Percentiles rank a stretch among this genome's conserved stretches.
These are phyloP conservation scores for Sardinella longiceps DNA, from an alignment of 2,797 vertebrate species.

Conservation along the genomic window DNA sequence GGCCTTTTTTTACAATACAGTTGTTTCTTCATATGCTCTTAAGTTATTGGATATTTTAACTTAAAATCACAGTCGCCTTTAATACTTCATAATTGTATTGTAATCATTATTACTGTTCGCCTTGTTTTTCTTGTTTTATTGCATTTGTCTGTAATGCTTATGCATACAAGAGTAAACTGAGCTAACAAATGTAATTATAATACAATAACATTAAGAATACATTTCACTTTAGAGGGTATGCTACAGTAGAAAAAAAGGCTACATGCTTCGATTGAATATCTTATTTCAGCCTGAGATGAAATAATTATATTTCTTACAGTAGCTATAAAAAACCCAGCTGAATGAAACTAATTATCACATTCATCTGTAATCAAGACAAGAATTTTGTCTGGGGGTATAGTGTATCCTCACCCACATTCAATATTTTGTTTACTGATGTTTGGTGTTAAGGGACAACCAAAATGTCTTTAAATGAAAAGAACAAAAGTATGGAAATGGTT, in stretches of 20 bases:
- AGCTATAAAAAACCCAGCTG: not conserved
- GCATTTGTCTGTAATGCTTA: too few relatives aligned
- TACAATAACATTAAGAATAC: too few relatives aligned
- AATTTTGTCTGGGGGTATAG: slow-evolving; percentile 35
- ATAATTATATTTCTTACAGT: slow-evolving; percentile 7
- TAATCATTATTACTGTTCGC: too few relatives aligned
- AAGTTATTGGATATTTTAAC: too few relatives aligned
- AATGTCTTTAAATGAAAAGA: slow-evolving; percentile 45
- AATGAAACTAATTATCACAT: slow-evolving; percentile 43
- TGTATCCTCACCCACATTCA: slow-evolving; percentile 40
- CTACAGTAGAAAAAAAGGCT: too few relatives aligned
- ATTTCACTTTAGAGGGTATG: not conserved
- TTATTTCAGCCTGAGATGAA: slow-evolving; percentile 4
- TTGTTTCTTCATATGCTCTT: too few relatives aligned
- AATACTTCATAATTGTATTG: not conserved
- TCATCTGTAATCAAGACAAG: slow-evolving; percentile 40
- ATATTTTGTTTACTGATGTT: slow-evolving; percentile 43
- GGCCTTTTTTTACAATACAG: too few relatives aligned
- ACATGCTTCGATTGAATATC: not conserved
- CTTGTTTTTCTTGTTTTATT: too few relatives aligned
- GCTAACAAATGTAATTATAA: too few relatives aligned
- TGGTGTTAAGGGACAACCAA: slow-evolving; percentile 37
- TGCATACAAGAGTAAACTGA: too few relatives aligned
- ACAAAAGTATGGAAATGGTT: slow-evolving; percentile 49
- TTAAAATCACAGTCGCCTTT: too few relatives aligned